Evolutionary conservation across 2,888 invertebrate genomes (phyloP).

Genomic region (Xylota segnis): DNA sequence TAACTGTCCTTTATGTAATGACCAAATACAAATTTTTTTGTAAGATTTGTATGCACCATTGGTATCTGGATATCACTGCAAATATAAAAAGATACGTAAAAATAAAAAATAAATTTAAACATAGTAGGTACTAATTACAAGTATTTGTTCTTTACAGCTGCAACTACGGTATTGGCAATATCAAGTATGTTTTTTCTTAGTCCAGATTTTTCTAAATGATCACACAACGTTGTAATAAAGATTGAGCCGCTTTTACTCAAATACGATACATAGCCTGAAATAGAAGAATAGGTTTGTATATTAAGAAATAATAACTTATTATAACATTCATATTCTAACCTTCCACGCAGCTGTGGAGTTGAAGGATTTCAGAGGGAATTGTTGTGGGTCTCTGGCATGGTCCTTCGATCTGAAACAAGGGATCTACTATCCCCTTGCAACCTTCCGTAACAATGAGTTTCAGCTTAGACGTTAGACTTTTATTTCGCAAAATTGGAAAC

Average conservation of each 20-base stretch:
- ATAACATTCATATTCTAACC: conserved; percentile 5
- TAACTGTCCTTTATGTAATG: conserved; percentile 27
- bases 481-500: conserved; percentile 47
- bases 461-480: conserved; percentile 38
- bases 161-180: conserved; percentile 46
- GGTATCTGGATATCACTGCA: conserved; percentile 61
- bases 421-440: conserved; percentile 45
- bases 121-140: background rate
- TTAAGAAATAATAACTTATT: background rate
- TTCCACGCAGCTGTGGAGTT: conserved; percentile 57
- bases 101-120: background rate
- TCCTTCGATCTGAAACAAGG: conserved; percentile 28
- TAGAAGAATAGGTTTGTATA: background rate
- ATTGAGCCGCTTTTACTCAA: conserved; percentile 29
- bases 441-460: conserved; percentile 41
- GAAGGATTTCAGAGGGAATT: conserved; percentile 51
- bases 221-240: conserved; percentile 49
- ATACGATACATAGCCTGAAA: conserved; percentile 58
- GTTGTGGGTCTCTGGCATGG: conserved; percentile 10
- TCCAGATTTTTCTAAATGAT: conserved; percentile 41
- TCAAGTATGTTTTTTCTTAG: conserved; percentile 27
- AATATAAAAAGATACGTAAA: background rate
- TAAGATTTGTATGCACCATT: conserved; percentile 59
- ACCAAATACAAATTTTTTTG: conserved; percentile 53
- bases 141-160: conserved; percentile 25